Evolutionary conservation across 2,888 invertebrate genomes (phyloP).

Genomic region (Lacanobia wlatinum): DNA sequence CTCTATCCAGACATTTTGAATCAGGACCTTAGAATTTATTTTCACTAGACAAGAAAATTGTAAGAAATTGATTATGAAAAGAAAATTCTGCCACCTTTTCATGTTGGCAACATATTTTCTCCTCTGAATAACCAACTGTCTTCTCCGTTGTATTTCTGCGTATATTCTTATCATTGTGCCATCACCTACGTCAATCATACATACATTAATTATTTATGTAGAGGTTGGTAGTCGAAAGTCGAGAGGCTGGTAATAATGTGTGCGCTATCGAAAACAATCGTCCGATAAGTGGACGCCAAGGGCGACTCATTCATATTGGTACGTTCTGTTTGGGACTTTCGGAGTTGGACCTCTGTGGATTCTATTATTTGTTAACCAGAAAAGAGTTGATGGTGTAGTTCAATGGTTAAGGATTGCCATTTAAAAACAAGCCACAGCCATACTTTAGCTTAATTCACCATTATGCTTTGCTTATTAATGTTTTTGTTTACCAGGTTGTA

Average conservation of each 20-base stretch:
- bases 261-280: slow-evolving; percentile 82
- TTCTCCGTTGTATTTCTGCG: slow-evolving; percentile 54
- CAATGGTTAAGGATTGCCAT: neutral
- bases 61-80: neutral
- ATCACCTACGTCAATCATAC: slow-evolving; percentile 73
- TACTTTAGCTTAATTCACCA: too few species aligned
- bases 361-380: neutral
- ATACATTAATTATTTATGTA: slow-evolving; percentile 79
- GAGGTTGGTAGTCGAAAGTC: slow-evolving; percentile 76
- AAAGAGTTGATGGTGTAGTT: neutral
- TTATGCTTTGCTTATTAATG: too few species aligned
- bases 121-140: neutral
- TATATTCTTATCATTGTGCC: slow-evolving; percentile 39
- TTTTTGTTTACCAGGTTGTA: neutral
- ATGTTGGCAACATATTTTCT: neutral
- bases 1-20: too few species aligned
- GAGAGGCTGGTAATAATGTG: slow-evolving; percentile 78
- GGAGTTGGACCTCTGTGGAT: neutral
- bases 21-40: too few species aligned
- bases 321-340: slow-evolving; percentile 62
- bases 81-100: too few species aligned
- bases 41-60: too few species aligned
- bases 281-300: slow-evolving; percentile 77
- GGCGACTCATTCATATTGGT: slow-evolving; percentile 76
- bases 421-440: too few species aligned